Evolutionary conservation across 2,797 vertebrate species (phyloP), one percentile per base, ranked within the genome.

Genomic region (Epinephelus coioides): DNA sequence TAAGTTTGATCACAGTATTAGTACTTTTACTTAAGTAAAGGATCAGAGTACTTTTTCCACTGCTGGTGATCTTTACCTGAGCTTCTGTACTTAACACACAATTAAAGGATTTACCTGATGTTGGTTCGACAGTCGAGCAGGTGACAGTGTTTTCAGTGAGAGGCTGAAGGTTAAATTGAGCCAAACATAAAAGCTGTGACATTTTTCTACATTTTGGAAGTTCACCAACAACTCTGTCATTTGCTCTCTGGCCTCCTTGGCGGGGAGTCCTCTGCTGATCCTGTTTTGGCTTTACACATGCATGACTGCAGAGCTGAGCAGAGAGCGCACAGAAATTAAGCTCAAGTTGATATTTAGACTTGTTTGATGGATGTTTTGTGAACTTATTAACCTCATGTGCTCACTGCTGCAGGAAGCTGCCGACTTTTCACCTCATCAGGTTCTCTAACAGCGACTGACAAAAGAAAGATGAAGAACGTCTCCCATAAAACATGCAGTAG

Each of bases 251-350:
- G 51, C 38, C 63, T 38, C 70, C 34, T 75, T 70, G 5, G 51
- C 6, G 63, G 65, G 86, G 63, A 69, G 55, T 59, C 73, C 61
- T 81, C 61, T 43, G 80, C 84, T 89, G 79, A 83, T 85, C 82
- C 80, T 84, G 70, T 88, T 90, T 82, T 70, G 79, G 61, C 56
- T 82, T 88, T 40, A 86, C n/a, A n/a, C 86, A 91, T 76, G 89
- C 79, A 88, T 89, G 85, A 86, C 72, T 84, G 60, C 78, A 89
- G 30, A 75, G 81, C 75, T 21, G 51, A 62, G 56, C 73, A 62
- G 66, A 76, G 30, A 56, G 9, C 49, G 19, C 67, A 50, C 54
- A 61, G 9, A 77, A 81, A 79, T 78, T 23, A 83, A 38, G 60
- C n/a, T 79, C 40, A 30, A 40, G 68, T 47, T 56, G 70, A 84